phyloP scores from a whole-genome alignment of 1,140 invertebrate species.

The Cherax destructor region DNA sequence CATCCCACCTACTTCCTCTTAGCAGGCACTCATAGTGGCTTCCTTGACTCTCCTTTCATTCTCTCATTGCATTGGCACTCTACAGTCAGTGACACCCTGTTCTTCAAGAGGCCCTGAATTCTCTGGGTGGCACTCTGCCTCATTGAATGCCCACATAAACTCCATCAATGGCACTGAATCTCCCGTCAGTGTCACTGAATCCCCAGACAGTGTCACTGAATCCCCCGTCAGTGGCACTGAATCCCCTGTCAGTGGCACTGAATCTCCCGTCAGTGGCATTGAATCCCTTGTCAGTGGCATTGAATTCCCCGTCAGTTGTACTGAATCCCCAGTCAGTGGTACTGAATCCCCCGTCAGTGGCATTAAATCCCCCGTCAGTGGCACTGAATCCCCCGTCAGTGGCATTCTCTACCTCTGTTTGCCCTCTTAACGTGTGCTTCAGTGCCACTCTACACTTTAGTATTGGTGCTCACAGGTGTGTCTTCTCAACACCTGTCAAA shows the following conservation, averaged over 20 bases:
- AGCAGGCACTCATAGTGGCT: too few species aligned
- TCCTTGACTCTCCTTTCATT: too few species aligned
- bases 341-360: neutral
- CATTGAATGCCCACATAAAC: too few species aligned
- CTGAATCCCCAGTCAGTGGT: neutral
- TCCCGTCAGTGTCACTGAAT: neutral
- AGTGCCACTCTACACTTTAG: conserved; percentile 4
- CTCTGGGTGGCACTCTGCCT: too few species aligned
- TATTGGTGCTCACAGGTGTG: neutral
- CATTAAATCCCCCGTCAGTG: neutral
- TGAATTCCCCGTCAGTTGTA: neutral
- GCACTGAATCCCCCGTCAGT: neutral
- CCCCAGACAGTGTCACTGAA: too few species aligned
- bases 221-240: neutral
- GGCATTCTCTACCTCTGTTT: neutral
- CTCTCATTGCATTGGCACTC: too few species aligned
- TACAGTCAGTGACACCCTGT: too few species aligned
- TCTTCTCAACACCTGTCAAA: neutral
- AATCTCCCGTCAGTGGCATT: neutral
- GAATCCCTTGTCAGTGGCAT: neutral
- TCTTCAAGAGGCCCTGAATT: too few species aligned
- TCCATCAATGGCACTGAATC: too few species aligned
- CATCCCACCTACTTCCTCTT: too few species aligned
- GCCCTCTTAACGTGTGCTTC: neutral
- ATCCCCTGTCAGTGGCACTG: neutral